phyloP scores from a whole-genome alignment of 2,797 vertebrate genomes.

The Serranus cabrilla region DNA sequence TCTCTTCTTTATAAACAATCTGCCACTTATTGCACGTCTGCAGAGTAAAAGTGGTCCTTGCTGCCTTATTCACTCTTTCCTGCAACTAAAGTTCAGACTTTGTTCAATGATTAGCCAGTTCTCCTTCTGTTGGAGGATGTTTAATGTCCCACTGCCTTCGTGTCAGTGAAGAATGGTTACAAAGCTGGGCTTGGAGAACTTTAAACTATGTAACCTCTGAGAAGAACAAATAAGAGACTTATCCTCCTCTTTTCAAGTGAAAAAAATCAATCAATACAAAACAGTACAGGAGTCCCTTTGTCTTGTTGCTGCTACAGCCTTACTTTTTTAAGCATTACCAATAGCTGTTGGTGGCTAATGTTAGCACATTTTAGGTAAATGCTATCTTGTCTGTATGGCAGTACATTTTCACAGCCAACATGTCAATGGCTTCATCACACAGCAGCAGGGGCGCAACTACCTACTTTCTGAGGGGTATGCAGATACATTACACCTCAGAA shows the following conservation, averaged over 20 bases:
- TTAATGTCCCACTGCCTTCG: background rate
- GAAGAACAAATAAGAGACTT: background rate
- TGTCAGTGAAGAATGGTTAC: background rate
- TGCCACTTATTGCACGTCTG: background rate
- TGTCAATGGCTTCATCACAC: no score
- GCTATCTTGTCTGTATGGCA: no score
- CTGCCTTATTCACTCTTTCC: background rate
- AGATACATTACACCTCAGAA: no score
- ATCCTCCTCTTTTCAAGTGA: background rate
- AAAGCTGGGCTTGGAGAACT: background rate
- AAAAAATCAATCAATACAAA: background rate
- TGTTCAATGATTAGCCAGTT: background rate
- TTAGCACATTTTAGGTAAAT: no score
- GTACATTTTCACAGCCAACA: no score
- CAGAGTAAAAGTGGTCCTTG: constrained; percentile 19
- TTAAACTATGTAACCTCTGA: background rate
- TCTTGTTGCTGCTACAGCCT: background rate
- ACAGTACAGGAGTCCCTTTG: background rate
- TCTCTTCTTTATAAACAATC: constrained; percentile 3
- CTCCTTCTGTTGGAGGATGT: background rate
- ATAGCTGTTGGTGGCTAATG: background rate
- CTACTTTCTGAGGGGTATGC: no score
- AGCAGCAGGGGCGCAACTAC: no score
- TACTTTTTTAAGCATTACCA: background rate
- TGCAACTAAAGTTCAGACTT: background rate